A percentile compares a stretch with the other conserved stretches of the same genome.
Evolutionary conservation across 2,797 vertebrate genomes (phyloP).

Genomic region (Clarias pachynema): DNA sequence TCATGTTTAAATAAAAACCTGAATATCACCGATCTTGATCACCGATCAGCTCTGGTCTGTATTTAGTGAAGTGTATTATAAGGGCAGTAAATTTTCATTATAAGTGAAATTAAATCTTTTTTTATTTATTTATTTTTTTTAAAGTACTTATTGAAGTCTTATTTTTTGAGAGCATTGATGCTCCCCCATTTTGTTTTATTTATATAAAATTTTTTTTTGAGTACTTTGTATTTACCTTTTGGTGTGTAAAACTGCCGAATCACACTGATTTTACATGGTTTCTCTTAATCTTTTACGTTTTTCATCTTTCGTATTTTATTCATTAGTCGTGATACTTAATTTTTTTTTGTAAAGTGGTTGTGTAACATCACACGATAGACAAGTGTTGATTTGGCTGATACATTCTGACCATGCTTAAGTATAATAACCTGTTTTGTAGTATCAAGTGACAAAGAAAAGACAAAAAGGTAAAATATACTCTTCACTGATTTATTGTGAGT

Average conservation of each 20-base stretch:
- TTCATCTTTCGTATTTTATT: not conserved
- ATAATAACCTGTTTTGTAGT: not conserved
- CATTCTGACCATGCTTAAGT: not conserved
- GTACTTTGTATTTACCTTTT: too few species aligned
- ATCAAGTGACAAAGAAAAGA: not conserved
- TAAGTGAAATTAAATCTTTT: not conserved
- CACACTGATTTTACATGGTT: too few species aligned
- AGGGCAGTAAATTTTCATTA: not conserved
- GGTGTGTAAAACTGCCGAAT: too few species aligned
- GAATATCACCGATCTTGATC: too few species aligned
- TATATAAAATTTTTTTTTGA: too few species aligned
- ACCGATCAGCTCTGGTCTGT: not conserved
- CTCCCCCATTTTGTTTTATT: not conserved
- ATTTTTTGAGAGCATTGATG: not conserved
- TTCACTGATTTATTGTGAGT: not conserved
- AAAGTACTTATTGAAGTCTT: too few species aligned
- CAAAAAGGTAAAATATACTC: not conserved
- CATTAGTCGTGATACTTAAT: not conserved
- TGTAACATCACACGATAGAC: not conserved
- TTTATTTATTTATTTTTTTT: too few species aligned
- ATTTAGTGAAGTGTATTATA: not conserved
- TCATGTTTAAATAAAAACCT: too few species aligned
- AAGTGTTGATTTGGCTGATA: not conserved
- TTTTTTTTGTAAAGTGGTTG: not conserved
- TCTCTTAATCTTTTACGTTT: too few species aligned